Base-by-base conservation (phyloP, 2,113 vertebrate species). In the Pygoscelis antarcticus region DNA sequence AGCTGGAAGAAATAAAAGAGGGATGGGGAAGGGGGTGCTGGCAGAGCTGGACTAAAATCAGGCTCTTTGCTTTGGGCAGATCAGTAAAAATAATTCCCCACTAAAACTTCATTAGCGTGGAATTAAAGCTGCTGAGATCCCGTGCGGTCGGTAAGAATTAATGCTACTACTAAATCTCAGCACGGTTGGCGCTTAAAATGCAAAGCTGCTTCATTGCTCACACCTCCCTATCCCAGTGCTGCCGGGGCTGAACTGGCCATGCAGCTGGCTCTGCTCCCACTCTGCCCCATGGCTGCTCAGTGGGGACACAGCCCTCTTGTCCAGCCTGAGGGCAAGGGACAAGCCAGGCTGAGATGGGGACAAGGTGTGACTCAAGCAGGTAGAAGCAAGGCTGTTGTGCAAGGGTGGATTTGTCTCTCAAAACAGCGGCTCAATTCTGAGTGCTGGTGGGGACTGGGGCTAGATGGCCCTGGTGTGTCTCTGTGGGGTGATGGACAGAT, bases 31-130 rank as follows among this genome's bases (percentile, higher is more conserved):
- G n/a, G 36, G 38, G 49, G 10, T 93, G 66, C 58, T 94, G 87
- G 54, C 92, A 85, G 93, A 94, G 71, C 64, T 62, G 42, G 21
- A 52, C 94, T 96, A 88, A 93, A 97, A 90, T 78, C 96, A 91
- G 78, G 58, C 66, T 95, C 77, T 96, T 91, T 91, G 78, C 94
- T 91, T 62, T 64, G 89, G 79, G 78, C 75, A 94, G 95, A 95
- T 96, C 97, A 96, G 93, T 96, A 96, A 95, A 96, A 96, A 91
- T 96, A 97, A 97, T 96, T 96, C 94, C 84, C 64, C 29, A 83
- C 91, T 97, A 96, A 96, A 97, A 95, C 87, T 66, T 95, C 94
- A 97, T 96, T 97, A 97, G 91, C 58, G 17, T 60, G 91, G 96
- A 93, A 89, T 96, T 97, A 97, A 66, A 85, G 93, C 78, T 20